These are phyloP conservation scores for Tachystola acroxantha DNA, from an alignment of 2,888 invertebrate species.

Conservation along the genomic window DNA sequence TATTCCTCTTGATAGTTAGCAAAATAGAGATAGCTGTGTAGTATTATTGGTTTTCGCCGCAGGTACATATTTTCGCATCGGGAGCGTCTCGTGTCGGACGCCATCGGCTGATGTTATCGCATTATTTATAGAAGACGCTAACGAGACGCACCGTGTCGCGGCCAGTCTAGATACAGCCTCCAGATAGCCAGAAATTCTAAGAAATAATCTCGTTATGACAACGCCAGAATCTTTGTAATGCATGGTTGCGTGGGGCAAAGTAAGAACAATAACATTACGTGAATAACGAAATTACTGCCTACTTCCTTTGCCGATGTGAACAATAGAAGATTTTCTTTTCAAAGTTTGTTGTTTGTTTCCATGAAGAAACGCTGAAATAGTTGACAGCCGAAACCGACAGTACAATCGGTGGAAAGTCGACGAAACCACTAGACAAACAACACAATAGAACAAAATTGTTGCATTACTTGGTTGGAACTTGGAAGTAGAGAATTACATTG, in stretches of 20 bases:
- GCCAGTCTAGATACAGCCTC: slow-evolving; percentile 28
- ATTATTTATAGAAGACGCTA: slow-evolving; percentile 60
- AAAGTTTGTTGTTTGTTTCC: slow-evolving; percentile 22
- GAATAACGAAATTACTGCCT: slow-evolving; percentile 18
- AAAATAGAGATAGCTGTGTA: slow-evolving; percentile 13
- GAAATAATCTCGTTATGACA: slow-evolving; percentile 29
- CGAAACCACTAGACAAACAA: slow-evolving; percentile 36
- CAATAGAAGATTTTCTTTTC: slow-evolving; percentile 19
- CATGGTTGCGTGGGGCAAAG: slow-evolving; percentile 5
- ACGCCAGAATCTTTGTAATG: slow-evolving; percentile 12
- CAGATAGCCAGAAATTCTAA: slow-evolving; percentile 26
- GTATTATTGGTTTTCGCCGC: slow-evolving; percentile 11
- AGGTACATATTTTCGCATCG: slow-evolving; percentile 11
- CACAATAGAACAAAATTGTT: slow-evolving; percentile 50
- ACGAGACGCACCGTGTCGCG: slow-evolving; percentile 45
- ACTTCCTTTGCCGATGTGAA: slow-evolving; percentile 16
- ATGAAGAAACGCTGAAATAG: slow-evolving; percentile 34
- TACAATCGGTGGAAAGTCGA: slow-evolving; percentile 55
- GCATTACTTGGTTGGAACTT: slow-evolving; percentile 50
- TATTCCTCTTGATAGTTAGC: background rate
- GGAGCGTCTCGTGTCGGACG: slow-evolving; percentile 27
- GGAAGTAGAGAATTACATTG: slow-evolving; percentile 30
- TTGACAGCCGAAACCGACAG: slow-evolving; percentile 35
- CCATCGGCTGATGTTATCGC: slow-evolving; percentile 46
- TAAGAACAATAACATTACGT: slow-evolving; percentile 24